A percentile compares a stretch with the other conserved stretches of the same genome.
These are phyloP conservation scores for Autographa gamma DNA, from an alignment of 2,888 invertebrate species.

Conservation along the genomic window DNA sequence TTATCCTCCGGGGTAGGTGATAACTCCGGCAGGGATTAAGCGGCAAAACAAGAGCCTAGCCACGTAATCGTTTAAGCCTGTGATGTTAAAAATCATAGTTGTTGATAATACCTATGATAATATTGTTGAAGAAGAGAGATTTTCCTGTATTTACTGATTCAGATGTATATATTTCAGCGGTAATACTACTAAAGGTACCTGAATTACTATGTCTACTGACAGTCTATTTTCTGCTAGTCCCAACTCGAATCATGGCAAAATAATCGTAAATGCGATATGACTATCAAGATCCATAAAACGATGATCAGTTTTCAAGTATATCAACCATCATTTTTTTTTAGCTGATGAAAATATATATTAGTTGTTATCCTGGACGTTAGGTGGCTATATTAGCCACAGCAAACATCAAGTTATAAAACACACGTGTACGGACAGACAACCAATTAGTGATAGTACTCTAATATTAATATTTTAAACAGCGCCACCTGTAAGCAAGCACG, in stretches of 20 bases:
- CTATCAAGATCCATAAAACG: no score
- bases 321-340: no score
- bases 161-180: no score
- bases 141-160: background rate
- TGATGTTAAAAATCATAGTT: slow-evolving; percentile 7
- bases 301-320: no score
- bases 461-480: slow-evolving; percentile 41
- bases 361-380: no score
- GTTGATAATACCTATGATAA: no score
- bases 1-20: slow-evolving; percentile 14
- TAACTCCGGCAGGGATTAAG: slow-evolving; percentile 1
- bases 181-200: no score
- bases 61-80: slow-evolving; percentile 24
- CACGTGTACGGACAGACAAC: slow-evolving; percentile 19
- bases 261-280: no score
- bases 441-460: slow-evolving; percentile 14
- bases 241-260: no score
- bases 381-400: background rate
- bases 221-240: no score
- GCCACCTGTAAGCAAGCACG: slow-evolving; percentile 56
- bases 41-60: slow-evolving; percentile 19
- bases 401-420: background rate
- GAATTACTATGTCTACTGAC: no score
- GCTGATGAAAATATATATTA: no score
- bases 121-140: background rate